These are phyloP conservation scores for Agrotis segetum DNA, from an alignment of 2,888 invertebrate genomes.

Conservation along the genomic window DNA sequence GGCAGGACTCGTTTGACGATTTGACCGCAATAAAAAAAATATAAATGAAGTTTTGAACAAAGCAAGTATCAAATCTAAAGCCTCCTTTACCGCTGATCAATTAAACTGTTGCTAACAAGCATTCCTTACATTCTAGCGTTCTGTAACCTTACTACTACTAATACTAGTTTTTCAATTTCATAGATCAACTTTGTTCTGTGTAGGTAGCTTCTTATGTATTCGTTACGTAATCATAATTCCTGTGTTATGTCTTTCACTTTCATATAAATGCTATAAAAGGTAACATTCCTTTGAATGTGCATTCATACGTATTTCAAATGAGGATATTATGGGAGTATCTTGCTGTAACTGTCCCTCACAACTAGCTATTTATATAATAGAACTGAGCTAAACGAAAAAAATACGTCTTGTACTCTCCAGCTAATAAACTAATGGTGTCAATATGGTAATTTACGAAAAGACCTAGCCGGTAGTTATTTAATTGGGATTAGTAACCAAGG, in stretches of 20 bases:
- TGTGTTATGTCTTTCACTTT: constrained; percentile 26
- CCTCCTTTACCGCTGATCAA: constrained; percentile 39
- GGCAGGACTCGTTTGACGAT: too few species aligned
- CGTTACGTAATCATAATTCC: constrained; percentile 42
- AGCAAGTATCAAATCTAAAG: constrained; percentile 20
- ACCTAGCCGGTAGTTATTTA: too few species aligned
- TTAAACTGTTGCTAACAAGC: constrained; percentile 46
- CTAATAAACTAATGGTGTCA: too few species aligned
- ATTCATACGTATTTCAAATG: constrained; percentile 8
- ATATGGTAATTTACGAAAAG: too few species aligned
- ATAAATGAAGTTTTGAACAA: neutral
- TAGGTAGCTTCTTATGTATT: constrained; percentile 12
- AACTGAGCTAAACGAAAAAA: too few species aligned
- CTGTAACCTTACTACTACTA: constrained; percentile 10
- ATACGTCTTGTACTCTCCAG: too few species aligned
- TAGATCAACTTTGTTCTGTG: constrained; percentile 12
- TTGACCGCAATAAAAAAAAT: too few species aligned
- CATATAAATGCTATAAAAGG: constrained; percentile 26
- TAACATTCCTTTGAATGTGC: neutral
- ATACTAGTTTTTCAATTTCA: constrained; percentile 41
- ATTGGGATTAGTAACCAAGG: too few species aligned
- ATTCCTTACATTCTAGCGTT: constrained; percentile 42
- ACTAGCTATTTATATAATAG: neutral
- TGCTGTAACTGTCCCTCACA: constrained; percentile 20
- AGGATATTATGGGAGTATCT: neutral